Conservation (phyloP, 2,113 vertebrate genomes). For the Lucifuga dentata region DNA sequence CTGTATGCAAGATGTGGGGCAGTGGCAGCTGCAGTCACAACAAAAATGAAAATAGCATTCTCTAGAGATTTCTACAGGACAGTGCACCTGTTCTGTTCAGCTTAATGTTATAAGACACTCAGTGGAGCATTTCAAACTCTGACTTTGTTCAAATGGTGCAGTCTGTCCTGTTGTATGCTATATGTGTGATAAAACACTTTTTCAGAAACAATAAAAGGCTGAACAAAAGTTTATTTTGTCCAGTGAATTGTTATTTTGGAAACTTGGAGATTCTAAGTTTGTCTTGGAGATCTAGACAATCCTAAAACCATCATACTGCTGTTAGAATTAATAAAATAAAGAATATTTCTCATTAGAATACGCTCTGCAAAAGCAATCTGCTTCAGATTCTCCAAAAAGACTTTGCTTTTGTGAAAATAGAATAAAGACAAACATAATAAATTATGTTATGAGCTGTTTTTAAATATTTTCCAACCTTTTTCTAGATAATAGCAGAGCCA, state of each 20-base stretch:
- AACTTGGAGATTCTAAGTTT: no score
- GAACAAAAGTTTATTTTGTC: constrained; percentile 9
- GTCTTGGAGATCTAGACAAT: no score
- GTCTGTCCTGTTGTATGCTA: constrained; percentile 10
- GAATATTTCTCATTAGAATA: no score
- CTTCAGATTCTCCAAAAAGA: no score
- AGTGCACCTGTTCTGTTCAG: constrained; percentile 1
- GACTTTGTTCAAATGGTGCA: neutral
- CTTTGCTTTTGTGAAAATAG: no score
- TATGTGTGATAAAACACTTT: constrained; percentile 28
- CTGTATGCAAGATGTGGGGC: neutral
- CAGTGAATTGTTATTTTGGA: neutral
- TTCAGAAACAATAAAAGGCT: constrained; percentile 51
- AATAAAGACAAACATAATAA: no score
- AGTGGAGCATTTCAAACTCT: constrained; percentile 5
- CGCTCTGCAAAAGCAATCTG: no score
- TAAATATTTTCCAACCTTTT: no score
- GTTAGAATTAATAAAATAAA: no score
- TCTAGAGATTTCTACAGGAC: constrained; percentile 29
- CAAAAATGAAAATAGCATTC: constrained; percentile 39
- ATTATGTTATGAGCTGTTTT: no score
- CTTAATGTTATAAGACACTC: neutral
- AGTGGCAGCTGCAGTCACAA: constrained; percentile 50
- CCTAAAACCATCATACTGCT: no score
- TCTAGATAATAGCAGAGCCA: no score